phyloP scores from a whole-genome alignment of 2,888 invertebrate genomes.

The Pilophorus perplexus region DNA sequence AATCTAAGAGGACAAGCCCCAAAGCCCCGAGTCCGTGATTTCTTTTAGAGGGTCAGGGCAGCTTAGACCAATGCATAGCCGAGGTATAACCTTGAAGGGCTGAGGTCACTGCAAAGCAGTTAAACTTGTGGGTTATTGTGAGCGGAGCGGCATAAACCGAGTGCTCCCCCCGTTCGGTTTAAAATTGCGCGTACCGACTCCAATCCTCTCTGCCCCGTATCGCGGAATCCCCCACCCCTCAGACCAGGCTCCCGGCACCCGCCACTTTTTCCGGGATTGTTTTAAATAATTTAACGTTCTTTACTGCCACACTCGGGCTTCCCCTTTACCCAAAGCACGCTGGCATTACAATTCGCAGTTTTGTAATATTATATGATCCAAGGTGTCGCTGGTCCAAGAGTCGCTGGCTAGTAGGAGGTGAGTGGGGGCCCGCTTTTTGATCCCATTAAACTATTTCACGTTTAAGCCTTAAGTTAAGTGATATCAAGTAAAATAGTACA shows the following conservation, averaged over 20 bases:
- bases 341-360: slow-evolving; percentile 2
- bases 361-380: slow-evolving; percentile 9
- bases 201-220: slow-evolving; percentile 15
- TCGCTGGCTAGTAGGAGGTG: too few relatives aligned
- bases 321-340: not conserved
- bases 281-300: slow-evolving; percentile 30
- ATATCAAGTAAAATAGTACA: too few relatives aligned
- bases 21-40: too few relatives aligned
- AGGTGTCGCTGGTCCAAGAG: too few relatives aligned
- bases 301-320: slow-evolving; percentile 18
- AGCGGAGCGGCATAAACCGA: slow-evolving; percentile 11
- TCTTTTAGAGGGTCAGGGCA: too few relatives aligned
- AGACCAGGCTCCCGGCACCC: too few relatives aligned
- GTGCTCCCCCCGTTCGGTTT: slow-evolving; percentile 4
- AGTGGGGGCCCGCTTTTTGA: too few relatives aligned
- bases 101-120: too few relatives aligned
- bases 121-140: slow-evolving; percentile 17
- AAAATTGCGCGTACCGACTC: slow-evolving; percentile 1
- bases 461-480: too few relatives aligned
- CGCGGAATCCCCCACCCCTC: slow-evolving; percentile 15
- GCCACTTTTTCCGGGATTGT: slow-evolving; percentile 18
- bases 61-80: too few relatives aligned
- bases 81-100: too few relatives aligned
- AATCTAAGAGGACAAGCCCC: not conserved
- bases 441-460: too few relatives aligned